Base-by-base conservation (phyloP, 1,140 invertebrate species). In the Drosophila ambigua region DNA sequence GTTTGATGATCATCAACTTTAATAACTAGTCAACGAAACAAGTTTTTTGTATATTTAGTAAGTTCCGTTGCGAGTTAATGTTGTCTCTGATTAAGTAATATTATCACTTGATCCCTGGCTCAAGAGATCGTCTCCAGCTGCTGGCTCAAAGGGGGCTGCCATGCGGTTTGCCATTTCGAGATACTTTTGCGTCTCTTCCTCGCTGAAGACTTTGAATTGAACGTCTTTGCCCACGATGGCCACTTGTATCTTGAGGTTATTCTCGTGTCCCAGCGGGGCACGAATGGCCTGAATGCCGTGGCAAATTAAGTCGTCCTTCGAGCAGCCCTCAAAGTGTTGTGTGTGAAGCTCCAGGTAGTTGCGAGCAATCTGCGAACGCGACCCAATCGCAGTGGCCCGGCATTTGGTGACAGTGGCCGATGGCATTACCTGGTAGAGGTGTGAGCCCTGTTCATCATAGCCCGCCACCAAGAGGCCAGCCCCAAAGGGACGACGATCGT, bases 401-500 rank as follows among this genome's bases (percentile, higher is more conserved):
- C 98, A 99, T 91, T 99, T 97, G 91, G 98, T 98, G 91, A 96
- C 99, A 92, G 99, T 99, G 3, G 98, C 98, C 1, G 98, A 99
- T 8, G 99, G 99, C 92, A 98, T 99, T 0, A 98, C 98, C 93
- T 99, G 98, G 92, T 97, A 99, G 71, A 99, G 97, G 90, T 99
- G 98, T 5, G 98, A 95, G 0, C 99, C 99, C 93, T 95, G 94
- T 77, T 97, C 96, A 94, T 99, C 99, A 93, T 97, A 99, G 16
- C 99, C 98, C 79, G 97, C 98, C 35, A 99, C 96, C 11, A 99
- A 93, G 5, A 99, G 93, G 13, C 99, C 99, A 55, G 99, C 99
- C 20, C 99, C 99, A 91, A 98, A 98, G 1, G 99, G 99, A 50
- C 99, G 93, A 79, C 98, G 95, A 83, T 99, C 98, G 91, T 7